These are phyloP conservation scores for Scolopax mira DNA, from an alignment of 2,113 vertebrate genomes.

Conservation along the genomic window DNA sequence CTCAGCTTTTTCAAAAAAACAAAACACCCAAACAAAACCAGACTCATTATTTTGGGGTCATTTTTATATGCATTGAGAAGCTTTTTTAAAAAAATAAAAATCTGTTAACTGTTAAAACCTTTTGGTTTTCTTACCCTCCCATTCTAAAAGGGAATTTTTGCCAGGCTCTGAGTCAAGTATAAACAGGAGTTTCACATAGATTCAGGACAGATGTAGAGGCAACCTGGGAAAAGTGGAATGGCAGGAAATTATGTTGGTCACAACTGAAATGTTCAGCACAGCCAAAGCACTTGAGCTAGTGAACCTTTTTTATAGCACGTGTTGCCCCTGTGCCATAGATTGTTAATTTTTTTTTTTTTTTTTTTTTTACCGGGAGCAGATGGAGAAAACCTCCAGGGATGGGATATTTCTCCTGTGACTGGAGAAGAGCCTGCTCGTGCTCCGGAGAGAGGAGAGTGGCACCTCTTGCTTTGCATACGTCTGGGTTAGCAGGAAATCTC, in stretches of 20 bases:
- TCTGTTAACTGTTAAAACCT: background rate
- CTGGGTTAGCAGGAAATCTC: constrained; percentile 2
- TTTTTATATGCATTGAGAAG: background rate
- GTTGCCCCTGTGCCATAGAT: constrained; percentile 20
- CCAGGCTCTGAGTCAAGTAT: background rate
- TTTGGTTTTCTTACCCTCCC: background rate
- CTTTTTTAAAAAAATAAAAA: background rate
- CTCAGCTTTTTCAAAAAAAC: background rate
- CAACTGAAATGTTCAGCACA: constrained; percentile 34
- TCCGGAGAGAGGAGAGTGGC: background rate
- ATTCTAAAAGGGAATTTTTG: background rate
- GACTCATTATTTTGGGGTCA: background rate
- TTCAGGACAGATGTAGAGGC: constrained; percentile 17
- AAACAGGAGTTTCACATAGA: background rate
- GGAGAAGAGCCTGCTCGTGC: background rate
- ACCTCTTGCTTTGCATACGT: background rate
- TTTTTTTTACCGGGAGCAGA: background rate
- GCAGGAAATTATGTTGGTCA: constrained; percentile 20
- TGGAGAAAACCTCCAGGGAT: constrained; percentile 1
- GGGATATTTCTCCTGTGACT: constrained; percentile 11
- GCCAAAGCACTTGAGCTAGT: background rate
- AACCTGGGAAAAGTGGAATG: constrained; percentile 14
- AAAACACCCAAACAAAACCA: background rate
- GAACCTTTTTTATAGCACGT: constrained; percentile 22
- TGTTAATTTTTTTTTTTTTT: constrained; percentile 15